Percentiles rank a stretch among this genome's conserved stretches.
Conservation (phyloP, 2,888 invertebrate species). For the Odontothrips loti region DNA sequence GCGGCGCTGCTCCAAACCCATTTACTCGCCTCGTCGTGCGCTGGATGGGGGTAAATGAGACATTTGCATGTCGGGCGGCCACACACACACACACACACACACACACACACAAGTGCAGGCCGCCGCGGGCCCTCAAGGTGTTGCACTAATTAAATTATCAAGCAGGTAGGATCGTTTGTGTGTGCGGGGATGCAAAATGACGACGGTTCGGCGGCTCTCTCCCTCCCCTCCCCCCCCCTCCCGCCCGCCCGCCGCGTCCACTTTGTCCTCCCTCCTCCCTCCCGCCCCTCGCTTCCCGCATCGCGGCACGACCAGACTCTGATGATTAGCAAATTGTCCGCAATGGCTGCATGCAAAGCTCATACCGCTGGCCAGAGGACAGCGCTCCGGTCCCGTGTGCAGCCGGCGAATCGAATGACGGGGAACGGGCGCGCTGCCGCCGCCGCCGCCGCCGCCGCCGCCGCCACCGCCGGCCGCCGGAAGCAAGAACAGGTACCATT, state of each 20-base stretch:
- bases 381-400: background rate
- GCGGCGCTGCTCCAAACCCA: too few relatives aligned
- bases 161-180: background rate
- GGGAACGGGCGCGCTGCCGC: background rate
- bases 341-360: too few relatives aligned
- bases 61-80: background rate
- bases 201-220: background rate
- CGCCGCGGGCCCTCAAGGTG: background rate
- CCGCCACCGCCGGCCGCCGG: background rate
- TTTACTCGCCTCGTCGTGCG: too few relatives aligned
- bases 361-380: too few relatives aligned
- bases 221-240: background rate
- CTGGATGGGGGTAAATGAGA: background rate
- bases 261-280: too few relatives aligned
- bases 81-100: too few relatives aligned
- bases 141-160: constrained; percentile 18
- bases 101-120: background rate
- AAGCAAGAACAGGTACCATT: constrained; percentile 9
- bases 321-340: too few relatives aligned
- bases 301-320: too few relatives aligned
- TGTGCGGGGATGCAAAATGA: background rate
- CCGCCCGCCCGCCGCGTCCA: background rate
- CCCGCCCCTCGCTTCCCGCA: too few relatives aligned
- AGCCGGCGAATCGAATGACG: background rate
- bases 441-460: background rate